These are phyloP conservation scores for Anaspis maculata DNA, from an alignment of 2,888 invertebrate species.

Conservation along the genomic window DNA sequence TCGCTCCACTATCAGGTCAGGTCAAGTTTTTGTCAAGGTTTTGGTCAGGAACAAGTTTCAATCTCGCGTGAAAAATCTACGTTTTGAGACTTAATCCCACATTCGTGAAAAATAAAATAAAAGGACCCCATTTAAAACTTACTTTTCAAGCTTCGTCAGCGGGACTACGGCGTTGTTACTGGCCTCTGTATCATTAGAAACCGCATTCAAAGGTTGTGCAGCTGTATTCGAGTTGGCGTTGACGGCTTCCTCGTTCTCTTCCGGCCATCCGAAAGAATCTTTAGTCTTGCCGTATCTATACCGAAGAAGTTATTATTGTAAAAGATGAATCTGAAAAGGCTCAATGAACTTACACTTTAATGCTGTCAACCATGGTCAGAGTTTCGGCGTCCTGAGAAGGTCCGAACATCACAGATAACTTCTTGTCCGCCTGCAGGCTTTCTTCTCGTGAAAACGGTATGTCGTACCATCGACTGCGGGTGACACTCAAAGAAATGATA, in stretches of 20 bases:
- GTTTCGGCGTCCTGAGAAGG: conserved; percentile 80
- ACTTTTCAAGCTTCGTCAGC: conserved; percentile 53
- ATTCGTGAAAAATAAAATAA: no score
- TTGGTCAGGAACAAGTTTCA: no score
- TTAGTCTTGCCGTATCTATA: conserved; percentile 86
- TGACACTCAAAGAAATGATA: conserved; percentile 31
- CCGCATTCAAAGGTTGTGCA: conserved; percentile 5
- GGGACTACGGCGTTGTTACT: conserved; percentile 42
- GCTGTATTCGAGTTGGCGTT: conserved; percentile 5
- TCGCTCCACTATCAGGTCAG: no score
- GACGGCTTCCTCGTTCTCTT: conserved; percentile 74
- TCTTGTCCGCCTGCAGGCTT: conserved; percentile 85
- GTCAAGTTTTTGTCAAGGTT: no score
- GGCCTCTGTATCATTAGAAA: conserved; percentile 33
- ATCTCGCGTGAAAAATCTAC: no score
- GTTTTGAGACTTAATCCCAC: no score
- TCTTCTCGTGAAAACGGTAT: conserved; percentile 91
- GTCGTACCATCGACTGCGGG: conserved; percentile 88
- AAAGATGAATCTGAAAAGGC: background rate
- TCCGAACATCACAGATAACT: conserved; percentile 74
- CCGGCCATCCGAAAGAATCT: conserved; percentile 94
- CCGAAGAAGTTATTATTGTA: conserved; percentile 3
- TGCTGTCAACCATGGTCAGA: conserved; percentile 87
- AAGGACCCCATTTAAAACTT: no score
- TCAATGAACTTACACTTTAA: conserved; percentile 58